These are phyloP conservation scores for Pocillopora damicornis DNA, from an alignment of 64 coral and sea anemone genomes.

Conservation along the genomic window DNA sequence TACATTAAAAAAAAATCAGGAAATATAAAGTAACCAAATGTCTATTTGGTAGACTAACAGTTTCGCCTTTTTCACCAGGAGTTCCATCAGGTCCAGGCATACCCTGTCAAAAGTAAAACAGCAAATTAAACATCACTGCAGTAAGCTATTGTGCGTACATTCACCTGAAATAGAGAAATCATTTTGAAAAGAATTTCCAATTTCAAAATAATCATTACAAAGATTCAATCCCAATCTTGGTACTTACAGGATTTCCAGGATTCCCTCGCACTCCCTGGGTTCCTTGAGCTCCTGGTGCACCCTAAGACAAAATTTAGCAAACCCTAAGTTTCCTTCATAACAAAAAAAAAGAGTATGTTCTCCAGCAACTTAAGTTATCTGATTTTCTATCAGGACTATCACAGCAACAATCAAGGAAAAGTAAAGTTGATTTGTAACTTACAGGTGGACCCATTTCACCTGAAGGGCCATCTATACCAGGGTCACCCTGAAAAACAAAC, in stretches of 20 bases:
- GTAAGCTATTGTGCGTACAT: too few species aligned
- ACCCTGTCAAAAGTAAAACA: background rate
- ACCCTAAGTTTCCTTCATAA: background rate
- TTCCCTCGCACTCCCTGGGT: slow-evolving; percentile 49
- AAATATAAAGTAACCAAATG: too few species aligned
- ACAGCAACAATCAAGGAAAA: background rate
- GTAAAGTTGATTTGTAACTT: background rate
- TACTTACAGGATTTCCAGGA: slow-evolving; percentile 62
- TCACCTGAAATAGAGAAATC: too few species aligned
- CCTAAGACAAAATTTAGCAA: background rate
- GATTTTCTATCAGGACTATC: background rate
- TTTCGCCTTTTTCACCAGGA: slow-evolving; percentile 24
- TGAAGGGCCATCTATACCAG: slow-evolving; percentile 48
- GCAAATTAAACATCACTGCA: background rate
- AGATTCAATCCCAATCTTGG: background rate
- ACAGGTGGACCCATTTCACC: slow-evolving; percentile 52
- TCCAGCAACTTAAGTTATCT: background rate
- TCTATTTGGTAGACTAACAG: background rate
- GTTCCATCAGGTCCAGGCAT: slow-evolving; percentile 6
- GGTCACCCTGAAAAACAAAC: slow-evolving; percentile 20
- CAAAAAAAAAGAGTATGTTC: background rate
- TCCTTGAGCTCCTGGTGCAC: slow-evolving; percentile 47
- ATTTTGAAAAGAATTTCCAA: too few species aligned
- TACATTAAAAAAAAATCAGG: too few species aligned
- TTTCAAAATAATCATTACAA: background rate